Evolutionary conservation across 2,797 vertebrate species (phyloP), one percentile per base, ranked within the genome.

Genomic region (Oophaga sylvatica): DNA sequence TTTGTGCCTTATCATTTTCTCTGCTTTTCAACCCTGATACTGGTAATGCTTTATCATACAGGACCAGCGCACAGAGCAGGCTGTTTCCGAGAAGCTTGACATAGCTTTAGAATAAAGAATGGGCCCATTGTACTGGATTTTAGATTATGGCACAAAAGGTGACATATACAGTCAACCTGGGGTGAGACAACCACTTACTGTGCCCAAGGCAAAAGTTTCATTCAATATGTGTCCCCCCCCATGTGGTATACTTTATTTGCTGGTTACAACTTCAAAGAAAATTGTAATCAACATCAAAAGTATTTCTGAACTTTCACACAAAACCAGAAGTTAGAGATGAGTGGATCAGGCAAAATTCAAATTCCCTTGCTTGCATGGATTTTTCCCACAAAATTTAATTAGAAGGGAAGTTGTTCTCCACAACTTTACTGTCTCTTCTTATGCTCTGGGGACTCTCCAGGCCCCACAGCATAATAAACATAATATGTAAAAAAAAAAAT

Each of bases 1-100:
- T 73, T 88, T 82, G 62, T 73, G 13, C 31, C 81, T 84, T 88
- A 84, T 84, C 76, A 84, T 79, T 84, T 84, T 57, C 63, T 70
- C 0, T 8, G 63, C 87, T 73, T n/a, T 70, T 78, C 9, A 68
- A 81, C 5, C 19, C 53, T 62, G 31, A 79, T 62, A 83, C 29
- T 57, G 31, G 65, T 41, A 63, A 79, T 35, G 26, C 7, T 81
- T 60, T 75, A 81, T 87, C 17, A 26, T 62, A 53, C 48, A 22
- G 65, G 3, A 29, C 67, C 79, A 48, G 56, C 29, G 85, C 45
- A 22, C 9, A 45, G 57, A 62, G 65, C 20, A 48, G 29, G 41
- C 16, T 63, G 41, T 57, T 87, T 63, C 59, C 79, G 62, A 29
- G 57, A 60, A 48, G 48, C 20, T 26, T 77, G 75, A 77, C 75